These are phyloP conservation scores for Sorex maritimensis DNA, from an alignment of 2,797 vertebrate genomes.

Conservation along the genomic window DNA sequence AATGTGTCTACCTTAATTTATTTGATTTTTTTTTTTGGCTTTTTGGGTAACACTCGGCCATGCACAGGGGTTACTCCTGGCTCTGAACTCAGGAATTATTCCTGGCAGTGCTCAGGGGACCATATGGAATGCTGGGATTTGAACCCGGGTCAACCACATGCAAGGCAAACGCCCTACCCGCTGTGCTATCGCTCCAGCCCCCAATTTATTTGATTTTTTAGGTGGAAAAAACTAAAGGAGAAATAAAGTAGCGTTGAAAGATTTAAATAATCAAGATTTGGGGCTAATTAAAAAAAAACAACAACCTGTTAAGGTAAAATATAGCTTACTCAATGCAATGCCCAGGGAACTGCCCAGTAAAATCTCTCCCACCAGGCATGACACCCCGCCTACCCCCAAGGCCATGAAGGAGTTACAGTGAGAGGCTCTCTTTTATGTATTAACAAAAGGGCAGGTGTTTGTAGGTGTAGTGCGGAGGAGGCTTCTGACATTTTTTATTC, in stretches of 20 bases:
- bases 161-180: no score
- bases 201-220: neutral
- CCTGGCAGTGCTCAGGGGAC: no score
- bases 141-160: no score
- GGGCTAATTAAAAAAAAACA: neutral
- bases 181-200: no score
- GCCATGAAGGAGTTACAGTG: slow-evolving; percentile 40
- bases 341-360: neutral
- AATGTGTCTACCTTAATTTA: neutral
- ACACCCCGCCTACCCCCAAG: neutral
- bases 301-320: neutral
- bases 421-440: slow-evolving; percentile 54
- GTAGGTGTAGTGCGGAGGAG: slow-evolving; percentile 81
- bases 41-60: no score
- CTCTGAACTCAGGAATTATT: no score
- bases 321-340: neutral
- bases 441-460: slow-evolving; percentile 82
- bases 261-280: neutral
- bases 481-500: slow-evolving; percentile 76
- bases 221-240: neutral
- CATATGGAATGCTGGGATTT: no score
- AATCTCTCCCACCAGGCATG: neutral
- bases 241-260: neutral
- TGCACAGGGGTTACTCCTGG: no score
- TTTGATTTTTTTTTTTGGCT: neutral